phyloP scores from a whole-genome alignment of 2,888 invertebrate genomes.

The Dasypolia templi region DNA sequence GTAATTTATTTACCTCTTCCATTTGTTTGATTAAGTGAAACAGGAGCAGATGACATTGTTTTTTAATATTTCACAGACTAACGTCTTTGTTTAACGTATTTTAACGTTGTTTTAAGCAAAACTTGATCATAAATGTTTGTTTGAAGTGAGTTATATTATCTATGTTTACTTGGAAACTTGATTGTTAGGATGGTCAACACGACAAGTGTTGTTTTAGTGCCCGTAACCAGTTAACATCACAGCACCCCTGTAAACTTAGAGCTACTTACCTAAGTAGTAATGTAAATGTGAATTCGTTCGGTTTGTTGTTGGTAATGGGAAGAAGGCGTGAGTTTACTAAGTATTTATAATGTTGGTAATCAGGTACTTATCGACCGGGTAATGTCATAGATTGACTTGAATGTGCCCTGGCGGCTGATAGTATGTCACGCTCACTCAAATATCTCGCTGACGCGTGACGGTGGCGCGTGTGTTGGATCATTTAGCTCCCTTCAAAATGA shows the following conservation, averaged over 20 bases:
- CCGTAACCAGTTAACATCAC: conserved; percentile 16
- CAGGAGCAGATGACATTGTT: conserved; percentile 47
- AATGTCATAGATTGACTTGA: no score
- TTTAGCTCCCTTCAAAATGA: no score
- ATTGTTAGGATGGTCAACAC: conserved; percentile 25
- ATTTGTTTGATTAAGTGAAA: conserved; percentile 64
- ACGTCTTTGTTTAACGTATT: conserved; percentile 34
- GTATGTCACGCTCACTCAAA: no score
- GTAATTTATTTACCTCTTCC: conserved; percentile 69
- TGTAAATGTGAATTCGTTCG: background rate
- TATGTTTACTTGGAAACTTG: conserved; percentile 27
- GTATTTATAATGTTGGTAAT: no score
- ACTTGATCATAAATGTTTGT: conserved; percentile 41
- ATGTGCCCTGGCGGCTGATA: no score
- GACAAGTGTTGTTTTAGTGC: conserved; percentile 19
- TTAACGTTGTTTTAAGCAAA: conserved; percentile 26
- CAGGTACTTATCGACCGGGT: no score
- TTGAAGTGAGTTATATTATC: conserved; percentile 20
- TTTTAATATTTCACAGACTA: conserved; percentile 47
- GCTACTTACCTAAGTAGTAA: background rate
- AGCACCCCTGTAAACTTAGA: background rate
- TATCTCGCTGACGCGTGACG: no score
- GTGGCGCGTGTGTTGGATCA: no score
- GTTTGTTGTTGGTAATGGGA: background rate
- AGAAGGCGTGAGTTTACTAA: no score